Evolutionary conservation across 2,797 vertebrate genomes (phyloP).

Genomic region (Cryptoblepharus egeriae): DNA sequence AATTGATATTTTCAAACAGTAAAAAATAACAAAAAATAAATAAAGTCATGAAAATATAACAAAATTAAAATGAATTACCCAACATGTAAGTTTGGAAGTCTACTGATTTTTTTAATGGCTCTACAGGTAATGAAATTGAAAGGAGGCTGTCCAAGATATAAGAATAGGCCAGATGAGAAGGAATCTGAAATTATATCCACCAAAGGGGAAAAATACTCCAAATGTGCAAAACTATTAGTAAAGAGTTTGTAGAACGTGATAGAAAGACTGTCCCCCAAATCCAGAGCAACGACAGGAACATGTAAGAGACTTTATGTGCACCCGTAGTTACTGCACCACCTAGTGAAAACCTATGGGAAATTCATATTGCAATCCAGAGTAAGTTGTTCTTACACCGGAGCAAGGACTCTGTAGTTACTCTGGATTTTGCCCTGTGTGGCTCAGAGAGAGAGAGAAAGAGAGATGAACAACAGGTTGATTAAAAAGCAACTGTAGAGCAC

Average conservation of each 20-base stretch:
- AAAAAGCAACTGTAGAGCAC: conserved; percentile 30
- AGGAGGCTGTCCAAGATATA: conserved; percentile 29
- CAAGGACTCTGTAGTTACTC: too few species aligned
- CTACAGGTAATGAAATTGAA: conserved; percentile 35
- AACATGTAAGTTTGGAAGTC: not conserved
- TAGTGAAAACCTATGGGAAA: too few species aligned
- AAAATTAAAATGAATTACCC: too few species aligned
- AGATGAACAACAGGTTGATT: conserved; percentile 29
- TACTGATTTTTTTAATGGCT: conserved; percentile 29
- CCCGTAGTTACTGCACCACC: too few species aligned
- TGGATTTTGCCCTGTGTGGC: too few species aligned
- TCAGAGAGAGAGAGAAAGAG: not conserved
- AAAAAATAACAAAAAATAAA: not conserved
- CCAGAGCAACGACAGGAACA: too few species aligned
- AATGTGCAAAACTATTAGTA: not conserved
- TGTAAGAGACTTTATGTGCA: too few species aligned
- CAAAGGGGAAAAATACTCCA: conserved; percentile 34
- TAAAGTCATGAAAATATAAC: not conserved
- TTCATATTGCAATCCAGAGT: too few species aligned
- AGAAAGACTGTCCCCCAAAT: too few species aligned
- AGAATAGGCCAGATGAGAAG: conserved; percentile 18
- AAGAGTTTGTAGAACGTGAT: conserved; percentile 29
- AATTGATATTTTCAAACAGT: not conserved
- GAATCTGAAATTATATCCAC: conserved; percentile 35
- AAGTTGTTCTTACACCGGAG: too few species aligned